Evolutionary conservation across 2,113 vertebrate species (phyloP), one percentile per base, ranked within the genome.

Genomic region (Cromileptes altivelis): DNA sequence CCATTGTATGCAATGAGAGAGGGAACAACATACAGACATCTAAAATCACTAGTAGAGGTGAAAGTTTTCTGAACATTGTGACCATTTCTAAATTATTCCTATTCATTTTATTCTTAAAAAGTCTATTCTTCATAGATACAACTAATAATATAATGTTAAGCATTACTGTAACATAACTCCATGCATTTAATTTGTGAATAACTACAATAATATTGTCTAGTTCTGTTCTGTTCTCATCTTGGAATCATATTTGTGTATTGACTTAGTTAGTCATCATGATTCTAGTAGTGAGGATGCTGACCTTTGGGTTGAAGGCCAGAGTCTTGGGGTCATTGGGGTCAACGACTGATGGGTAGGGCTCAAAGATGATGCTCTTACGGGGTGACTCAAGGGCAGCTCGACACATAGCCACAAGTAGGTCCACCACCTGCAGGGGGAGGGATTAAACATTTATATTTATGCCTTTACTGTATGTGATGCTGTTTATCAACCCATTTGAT

Each of bases 291-390:
- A 65, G 13, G 79, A 78, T 81, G 69, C 83, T 91, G 93, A 99
- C 98, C 97, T 99, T 99, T 92, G 98, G 98, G 88, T 99, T 99
- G 93, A 99, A 99, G 91, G 98, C 98, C 75, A 99, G 96, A 8
- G 98, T 99, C 94, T 99, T 99, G 79, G 98, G 98, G 89, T 99
- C 98, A 2, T 96, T 99, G 81, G 98, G 98, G 94, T 99, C 98
- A 57, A 99, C 98, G 25, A 99, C 98, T 0, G 98, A 99, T 1
- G 98, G 98, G 81, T 99, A 99, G 78, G 98, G 98, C 95, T 99
- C 98, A 4, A 99, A 99, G 91, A 99, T 99, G 93, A 99, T 99
- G 94, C 98, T 99, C 82, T 99, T 99, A 78, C 98, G 96, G 0
- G 98, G 98, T 25, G 98, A 99, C 85, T 99, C 98, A 12, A 99